phyloP scores from a whole-genome alignment of 2,797 vertebrate species.

The Hemitrygon akajei region DNA sequence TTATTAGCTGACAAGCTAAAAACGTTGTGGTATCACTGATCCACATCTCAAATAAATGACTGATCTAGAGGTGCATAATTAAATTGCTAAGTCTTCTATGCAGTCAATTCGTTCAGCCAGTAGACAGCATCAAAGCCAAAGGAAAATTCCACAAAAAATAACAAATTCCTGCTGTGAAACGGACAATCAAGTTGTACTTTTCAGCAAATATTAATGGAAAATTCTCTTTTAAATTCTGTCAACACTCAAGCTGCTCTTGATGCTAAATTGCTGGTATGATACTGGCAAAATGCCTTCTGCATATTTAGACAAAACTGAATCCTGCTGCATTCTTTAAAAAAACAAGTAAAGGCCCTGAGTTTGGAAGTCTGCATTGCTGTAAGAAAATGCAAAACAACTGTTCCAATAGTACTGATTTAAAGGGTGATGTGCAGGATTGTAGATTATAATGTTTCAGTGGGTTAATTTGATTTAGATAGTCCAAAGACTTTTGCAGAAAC shows the following conservation, averaged over 20 bases:
- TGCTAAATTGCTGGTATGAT: not conserved
- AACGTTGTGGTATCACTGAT: not conserved
- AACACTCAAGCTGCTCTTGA: not conserved
- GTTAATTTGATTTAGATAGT: not conserved
- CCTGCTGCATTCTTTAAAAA: not conserved
- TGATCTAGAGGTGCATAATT: not conserved
- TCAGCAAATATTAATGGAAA: not conserved
- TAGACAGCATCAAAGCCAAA: not conserved
- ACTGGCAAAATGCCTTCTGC: too few relatives aligned
- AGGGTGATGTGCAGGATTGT: not conserved
- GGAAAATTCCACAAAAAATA: not conserved
- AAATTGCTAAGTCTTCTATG: not conserved
- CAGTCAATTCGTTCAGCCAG: conserved; percentile 12
- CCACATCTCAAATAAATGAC: not conserved
- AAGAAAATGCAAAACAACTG: not conserved
- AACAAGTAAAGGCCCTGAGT: not conserved
- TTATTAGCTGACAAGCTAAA: not conserved
- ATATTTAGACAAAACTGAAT: not conserved
- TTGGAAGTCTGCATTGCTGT: too few relatives aligned
- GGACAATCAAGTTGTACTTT: conserved; percentile 30
- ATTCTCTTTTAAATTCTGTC: not conserved
- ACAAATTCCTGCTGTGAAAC: not conserved
- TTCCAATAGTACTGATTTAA: not conserved
- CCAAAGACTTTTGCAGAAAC: too few relatives aligned
- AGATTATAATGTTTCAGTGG: not conserved